phyloP scores from a whole-genome alignment of 2,888 invertebrate genomes.

The Rhogogaster chlorosoma region DNA sequence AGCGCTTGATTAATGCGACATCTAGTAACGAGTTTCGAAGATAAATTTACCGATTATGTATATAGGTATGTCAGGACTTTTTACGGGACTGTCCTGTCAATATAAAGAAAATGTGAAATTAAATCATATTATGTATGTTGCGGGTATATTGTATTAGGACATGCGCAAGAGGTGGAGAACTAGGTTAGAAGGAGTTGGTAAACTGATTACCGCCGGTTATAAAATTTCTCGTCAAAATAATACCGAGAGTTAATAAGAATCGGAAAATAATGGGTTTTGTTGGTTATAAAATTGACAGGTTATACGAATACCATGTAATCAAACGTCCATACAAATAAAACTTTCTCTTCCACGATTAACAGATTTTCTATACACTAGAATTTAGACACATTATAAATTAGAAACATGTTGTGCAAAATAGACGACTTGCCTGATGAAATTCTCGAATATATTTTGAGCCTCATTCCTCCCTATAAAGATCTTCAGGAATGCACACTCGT shows the following conservation, averaged over 20 bases:
- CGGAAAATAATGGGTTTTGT: slow-evolving; percentile 21
- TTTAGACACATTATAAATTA: neutral
- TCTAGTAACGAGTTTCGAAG: neutral
- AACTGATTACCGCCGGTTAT: neutral
- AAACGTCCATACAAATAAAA: slow-evolving; percentile 30
- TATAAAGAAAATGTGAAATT: slow-evolving; percentile 9
- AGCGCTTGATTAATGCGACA: neutral
- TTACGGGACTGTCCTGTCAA: slow-evolving; percentile 15
- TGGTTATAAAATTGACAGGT: slow-evolving; percentile 47
- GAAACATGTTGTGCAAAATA: slow-evolving; percentile 74
- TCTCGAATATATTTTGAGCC: slow-evolving; percentile 93
- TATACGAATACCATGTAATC: slow-evolving; percentile 7
- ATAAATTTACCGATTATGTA: neutral
- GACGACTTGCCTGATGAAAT: slow-evolving; percentile 95
- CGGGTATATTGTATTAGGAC: neutral
- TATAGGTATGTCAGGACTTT: neutral
- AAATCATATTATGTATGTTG: neutral
- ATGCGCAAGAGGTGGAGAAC: neutral
- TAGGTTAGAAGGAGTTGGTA: slow-evolving; percentile 19
- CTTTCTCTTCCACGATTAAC: neutral
- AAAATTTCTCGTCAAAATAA: neutral
- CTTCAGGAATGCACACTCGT: slow-evolving; percentile 92
- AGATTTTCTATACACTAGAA: neutral
- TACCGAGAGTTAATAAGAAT: neutral
- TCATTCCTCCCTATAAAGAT: slow-evolving; percentile 95